phyloP scores from a whole-genome alignment of 2,113 vertebrate species.

The Hypocryptadius cinnamomeus region DNA sequence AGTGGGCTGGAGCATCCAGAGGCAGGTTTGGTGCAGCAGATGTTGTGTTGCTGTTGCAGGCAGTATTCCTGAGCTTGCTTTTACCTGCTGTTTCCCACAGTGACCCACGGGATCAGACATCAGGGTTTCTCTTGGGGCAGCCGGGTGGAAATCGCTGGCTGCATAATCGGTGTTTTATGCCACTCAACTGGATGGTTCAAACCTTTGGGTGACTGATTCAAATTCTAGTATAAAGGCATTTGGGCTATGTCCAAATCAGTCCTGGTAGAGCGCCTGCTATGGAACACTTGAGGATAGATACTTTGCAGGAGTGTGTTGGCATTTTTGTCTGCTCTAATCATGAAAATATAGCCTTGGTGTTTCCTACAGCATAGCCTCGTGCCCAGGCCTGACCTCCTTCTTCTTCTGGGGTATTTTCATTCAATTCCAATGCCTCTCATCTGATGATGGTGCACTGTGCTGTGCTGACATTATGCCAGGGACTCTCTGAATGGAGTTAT shows the following conservation, averaged over 20 bases:
- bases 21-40: slow-evolving; percentile 35
- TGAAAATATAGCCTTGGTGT: not conserved
- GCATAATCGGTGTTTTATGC: not conserved
- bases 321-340: not conserved
- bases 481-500: not conserved
- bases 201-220: not conserved
- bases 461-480: not conserved
- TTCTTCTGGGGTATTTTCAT: not conserved
- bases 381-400: not conserved
- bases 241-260: not conserved
- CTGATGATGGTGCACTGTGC: not conserved
- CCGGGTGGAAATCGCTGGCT: not conserved
- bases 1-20: not conserved
- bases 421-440: not conserved
- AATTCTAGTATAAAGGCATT: not conserved
- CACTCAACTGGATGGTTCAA: not conserved
- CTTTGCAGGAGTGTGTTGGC: not conserved
- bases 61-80: slow-evolving; percentile 16
- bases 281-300: not conserved
- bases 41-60: slow-evolving; percentile 28
- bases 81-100: not conserved
- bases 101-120: not conserved
- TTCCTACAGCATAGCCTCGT: not conserved
- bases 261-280: not conserved
- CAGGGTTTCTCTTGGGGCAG: not conserved